These are phyloP conservation scores for Molorchus minor DNA, from an alignment of 2,888 invertebrate species.

Conservation along the genomic window DNA sequence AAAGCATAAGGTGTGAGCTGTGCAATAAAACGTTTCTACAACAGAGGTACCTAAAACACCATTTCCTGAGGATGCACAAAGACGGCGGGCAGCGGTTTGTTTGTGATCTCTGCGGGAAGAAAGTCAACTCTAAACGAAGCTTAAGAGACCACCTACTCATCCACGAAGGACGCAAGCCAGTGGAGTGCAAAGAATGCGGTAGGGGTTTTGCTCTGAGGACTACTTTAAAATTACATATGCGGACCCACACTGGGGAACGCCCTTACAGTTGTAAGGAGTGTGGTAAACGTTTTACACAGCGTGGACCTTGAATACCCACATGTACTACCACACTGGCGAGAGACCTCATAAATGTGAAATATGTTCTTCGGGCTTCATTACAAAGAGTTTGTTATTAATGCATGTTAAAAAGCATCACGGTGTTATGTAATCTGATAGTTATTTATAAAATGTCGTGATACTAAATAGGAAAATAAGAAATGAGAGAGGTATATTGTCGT, in stretches of 20 bases:
- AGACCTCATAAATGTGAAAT: slow-evolving; percentile 52
- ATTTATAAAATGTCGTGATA: no score
- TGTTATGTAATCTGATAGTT: no score
- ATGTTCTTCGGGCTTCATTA: slow-evolving; percentile 51
- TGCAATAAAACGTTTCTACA: slow-evolving; percentile 53
- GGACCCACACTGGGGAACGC: slow-evolving; percentile 59
- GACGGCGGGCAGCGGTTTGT: slow-evolving; percentile 50
- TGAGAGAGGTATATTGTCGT: no score
- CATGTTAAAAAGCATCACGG: no score
- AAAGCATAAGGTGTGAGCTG: slow-evolving; percentile 55
- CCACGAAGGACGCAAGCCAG: slow-evolving; percentile 55
- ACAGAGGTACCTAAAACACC: slow-evolving; percentile 49
- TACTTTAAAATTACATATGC: slow-evolving; percentile 58
- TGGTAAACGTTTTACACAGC: slow-evolving; percentile 54
- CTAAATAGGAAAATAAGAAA: no score
- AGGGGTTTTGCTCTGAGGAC: slow-evolving; percentile 58
- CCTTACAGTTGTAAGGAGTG: slow-evolving; percentile 55
- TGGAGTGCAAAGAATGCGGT: slow-evolving; percentile 58
- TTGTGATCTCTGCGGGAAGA: slow-evolving; percentile 55
- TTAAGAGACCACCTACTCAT: slow-evolving; percentile 58
- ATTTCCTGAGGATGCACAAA: slow-evolving; percentile 48
- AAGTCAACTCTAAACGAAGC: slow-evolving; percentile 49
- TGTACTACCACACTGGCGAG: slow-evolving; percentile 54
- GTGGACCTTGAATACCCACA: slow-evolving; percentile 50
- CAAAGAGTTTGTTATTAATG: slow-evolving; percentile 49